Conservation (phyloP, 2,888 invertebrate species). For the Adelphocoris suturalis region DNA sequence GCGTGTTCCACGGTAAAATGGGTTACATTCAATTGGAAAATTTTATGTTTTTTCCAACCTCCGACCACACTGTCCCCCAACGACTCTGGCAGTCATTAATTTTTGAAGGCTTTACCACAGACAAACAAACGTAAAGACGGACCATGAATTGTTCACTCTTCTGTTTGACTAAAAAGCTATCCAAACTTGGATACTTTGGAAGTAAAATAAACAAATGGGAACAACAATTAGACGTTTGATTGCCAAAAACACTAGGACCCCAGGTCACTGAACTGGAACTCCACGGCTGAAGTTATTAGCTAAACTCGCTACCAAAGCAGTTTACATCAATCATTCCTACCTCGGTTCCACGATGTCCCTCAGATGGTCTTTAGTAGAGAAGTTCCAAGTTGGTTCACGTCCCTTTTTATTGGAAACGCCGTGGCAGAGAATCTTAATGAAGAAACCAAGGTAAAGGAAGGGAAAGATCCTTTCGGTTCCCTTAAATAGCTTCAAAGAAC, state of each 20-base stretch:
- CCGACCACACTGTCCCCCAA: too few species aligned
- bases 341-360: neutral
- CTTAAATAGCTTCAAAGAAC: constrained; percentile 37
- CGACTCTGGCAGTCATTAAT: too few species aligned
- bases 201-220: too few species aligned
- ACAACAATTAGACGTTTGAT: too few species aligned
- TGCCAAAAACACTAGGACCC: neutral
- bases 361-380: neutral
- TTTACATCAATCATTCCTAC: constrained; percentile 25
- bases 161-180: too few species aligned
- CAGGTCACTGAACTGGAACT: neutral
- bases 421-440: constrained; percentile 16
- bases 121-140: too few species aligned
- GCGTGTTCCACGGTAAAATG: too few species aligned
- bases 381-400: neutral
- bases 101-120: too few species aligned
- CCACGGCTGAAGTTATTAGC: neutral
- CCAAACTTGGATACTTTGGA: too few species aligned
- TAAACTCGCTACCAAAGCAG: constrained; percentile 2
- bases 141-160: too few species aligned
- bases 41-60: too few species aligned
- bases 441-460: constrained; percentile 30
- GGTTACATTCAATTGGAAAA: too few species aligned
- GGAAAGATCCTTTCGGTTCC: neutral
- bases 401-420: constrained; percentile 28